Percentiles rank a stretch among this genome's conserved stretches.
phyloP scores from a whole-genome alignment of 2,888 invertebrate species.

The Ceratothoa steindachneri region DNA sequence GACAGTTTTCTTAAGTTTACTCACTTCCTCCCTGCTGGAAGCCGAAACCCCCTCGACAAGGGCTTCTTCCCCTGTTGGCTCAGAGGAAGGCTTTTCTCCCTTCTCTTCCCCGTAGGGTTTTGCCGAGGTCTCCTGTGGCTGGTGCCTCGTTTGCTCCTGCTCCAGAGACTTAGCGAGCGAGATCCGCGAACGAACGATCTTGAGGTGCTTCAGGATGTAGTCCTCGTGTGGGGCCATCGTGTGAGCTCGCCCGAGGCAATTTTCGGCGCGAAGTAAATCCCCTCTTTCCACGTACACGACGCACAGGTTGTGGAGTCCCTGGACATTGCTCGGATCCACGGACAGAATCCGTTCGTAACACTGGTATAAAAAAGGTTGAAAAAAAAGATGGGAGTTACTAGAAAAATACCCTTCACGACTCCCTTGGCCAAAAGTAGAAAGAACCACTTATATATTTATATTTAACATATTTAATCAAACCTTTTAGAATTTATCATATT shows the following conservation, averaged over 20 bases:
- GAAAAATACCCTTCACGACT: too few relatives aligned
- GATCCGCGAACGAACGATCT: conserved; percentile 71
- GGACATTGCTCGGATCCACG: conserved; percentile 83
- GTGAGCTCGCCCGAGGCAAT: conserved; percentile 76
- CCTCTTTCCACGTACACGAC: conserved; percentile 92
- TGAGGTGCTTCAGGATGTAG: conserved; percentile 83
- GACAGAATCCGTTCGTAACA: conserved; percentile 84
- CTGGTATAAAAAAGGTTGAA: conserved; percentile 54
- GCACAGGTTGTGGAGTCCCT: conserved; percentile 91
- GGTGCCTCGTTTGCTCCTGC: conserved; percentile 15
- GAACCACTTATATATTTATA: too few relatives aligned
- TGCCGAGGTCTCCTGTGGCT: not conserved
- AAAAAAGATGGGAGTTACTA: too few relatives aligned
- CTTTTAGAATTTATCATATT: too few relatives aligned
- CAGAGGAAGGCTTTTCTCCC: not conserved
- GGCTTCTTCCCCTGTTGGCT: not conserved
- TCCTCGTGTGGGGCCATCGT: conserved; percentile 81
- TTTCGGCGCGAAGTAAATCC: conserved; percentile 74
- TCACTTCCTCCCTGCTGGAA: not conserved
- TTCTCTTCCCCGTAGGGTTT: not conserved
- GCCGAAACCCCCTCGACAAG: not conserved
- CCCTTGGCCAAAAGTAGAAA: too few relatives aligned
- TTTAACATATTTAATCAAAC: too few relatives aligned
- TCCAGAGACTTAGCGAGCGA: conserved; percentile 34
- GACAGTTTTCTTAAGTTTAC: not conserved